Evolutionary conservation across 2,888 invertebrate genomes (phyloP).

Genomic region (Sylvicola cinctus): DNA sequence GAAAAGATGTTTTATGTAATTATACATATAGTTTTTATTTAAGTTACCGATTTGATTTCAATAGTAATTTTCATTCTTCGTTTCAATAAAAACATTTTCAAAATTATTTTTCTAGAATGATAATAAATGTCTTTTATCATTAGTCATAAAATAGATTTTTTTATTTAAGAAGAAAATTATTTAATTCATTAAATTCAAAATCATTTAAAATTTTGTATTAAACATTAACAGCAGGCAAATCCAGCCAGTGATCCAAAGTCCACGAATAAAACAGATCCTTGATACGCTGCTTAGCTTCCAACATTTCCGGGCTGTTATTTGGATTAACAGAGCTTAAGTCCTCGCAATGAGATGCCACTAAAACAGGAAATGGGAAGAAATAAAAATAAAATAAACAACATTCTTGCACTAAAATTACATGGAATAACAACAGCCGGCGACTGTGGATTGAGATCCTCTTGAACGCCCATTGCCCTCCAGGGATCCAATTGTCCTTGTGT

Average conservation of each 20-base stretch:
- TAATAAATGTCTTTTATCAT: too few species aligned
- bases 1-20: too few species aligned
- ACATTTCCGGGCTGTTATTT: constrained; percentile 16
- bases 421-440: constrained; percentile 14
- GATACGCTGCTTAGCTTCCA: constrained; percentile 16
- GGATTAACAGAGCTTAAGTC: constrained; percentile 17
- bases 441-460: constrained; percentile 13
- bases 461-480: constrained; percentile 31
- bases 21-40: too few species aligned
- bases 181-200: too few species aligned
- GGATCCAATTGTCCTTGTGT: constrained; percentile 34
- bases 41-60: too few species aligned
- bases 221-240: too few species aligned
- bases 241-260: constrained; percentile 6
- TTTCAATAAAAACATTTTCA: too few species aligned
- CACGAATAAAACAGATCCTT: constrained; percentile 14
- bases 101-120: too few species aligned
- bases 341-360: constrained; percentile 16
- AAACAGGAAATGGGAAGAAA: not conserved
- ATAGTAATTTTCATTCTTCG: too few species aligned
- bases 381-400: not conserved
- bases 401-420: constrained; percentile 7
- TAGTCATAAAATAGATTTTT: too few species aligned
- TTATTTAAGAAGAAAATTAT: too few species aligned
- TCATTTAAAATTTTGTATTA: too few species aligned